phyloP scores from a whole-genome alignment of 2,113 vertebrate species.

The Nyctereutes procyonoides region DNA sequence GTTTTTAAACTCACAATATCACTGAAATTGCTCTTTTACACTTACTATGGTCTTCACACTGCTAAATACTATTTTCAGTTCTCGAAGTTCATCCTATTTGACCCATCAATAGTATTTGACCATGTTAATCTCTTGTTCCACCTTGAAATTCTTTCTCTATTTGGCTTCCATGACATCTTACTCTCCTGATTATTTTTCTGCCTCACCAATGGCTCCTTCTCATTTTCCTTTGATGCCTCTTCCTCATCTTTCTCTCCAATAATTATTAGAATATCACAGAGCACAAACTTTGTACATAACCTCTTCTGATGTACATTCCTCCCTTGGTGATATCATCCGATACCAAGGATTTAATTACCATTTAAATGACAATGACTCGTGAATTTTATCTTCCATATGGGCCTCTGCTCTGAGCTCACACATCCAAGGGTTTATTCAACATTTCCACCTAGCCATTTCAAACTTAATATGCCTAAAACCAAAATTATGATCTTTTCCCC shows the following conservation, averaged over 20 bases:
- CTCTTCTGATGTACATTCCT: neutral
- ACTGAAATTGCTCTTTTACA: neutral
- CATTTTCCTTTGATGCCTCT: neutral
- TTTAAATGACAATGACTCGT: neutral
- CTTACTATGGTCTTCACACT: neutral
- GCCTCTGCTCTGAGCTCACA: neutral
- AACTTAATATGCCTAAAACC: neutral
- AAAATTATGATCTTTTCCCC: neutral
- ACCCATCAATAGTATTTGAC: neutral
- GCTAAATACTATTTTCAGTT: neutral
- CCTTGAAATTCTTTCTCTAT: neutral
- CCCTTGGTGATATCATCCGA: neutral
- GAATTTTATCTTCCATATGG: neutral
- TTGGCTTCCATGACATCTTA: neutral
- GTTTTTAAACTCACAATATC: neutral
- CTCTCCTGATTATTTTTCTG: neutral
- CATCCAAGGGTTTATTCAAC: neutral
- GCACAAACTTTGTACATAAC: neutral
- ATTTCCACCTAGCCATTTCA: neutral
- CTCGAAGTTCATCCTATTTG: neutral
- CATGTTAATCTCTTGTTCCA: neutral
- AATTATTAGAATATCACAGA: neutral
- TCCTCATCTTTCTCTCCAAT: neutral
- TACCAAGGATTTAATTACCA: neutral
- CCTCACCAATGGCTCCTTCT: neutral